phyloP scores from a whole-genome alignment of 2,797 vertebrate genomes.

The Esox lucius region DNA sequence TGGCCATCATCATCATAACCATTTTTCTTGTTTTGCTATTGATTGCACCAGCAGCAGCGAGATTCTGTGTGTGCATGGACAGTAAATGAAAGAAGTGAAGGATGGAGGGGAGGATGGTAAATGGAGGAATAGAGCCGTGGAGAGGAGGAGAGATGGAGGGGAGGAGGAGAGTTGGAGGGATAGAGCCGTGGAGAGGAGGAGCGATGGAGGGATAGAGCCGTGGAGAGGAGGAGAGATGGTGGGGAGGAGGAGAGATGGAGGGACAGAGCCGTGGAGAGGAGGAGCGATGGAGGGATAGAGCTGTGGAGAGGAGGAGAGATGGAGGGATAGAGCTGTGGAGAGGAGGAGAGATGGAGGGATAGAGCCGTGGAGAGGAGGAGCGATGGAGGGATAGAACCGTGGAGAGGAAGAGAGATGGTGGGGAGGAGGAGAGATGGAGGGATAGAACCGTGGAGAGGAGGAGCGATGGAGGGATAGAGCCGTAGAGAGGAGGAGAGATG shows the following conservation, averaged over 20 bases:
- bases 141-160: slow-evolving; percentile 44
- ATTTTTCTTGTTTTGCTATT: slow-evolving; percentile 71
- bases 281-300: no score
- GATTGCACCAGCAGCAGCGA: slow-evolving; percentile 46
- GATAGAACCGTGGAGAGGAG: neutral
- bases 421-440: no score
- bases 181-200: slow-evolving; percentile 43
- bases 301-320: no score
- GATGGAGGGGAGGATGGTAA: slow-evolving; percentile 43
- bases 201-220: slow-evolving; percentile 32
- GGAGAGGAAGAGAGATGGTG: no score
- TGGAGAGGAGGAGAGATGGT: slow-evolving; percentile 47
- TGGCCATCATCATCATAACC: slow-evolving; percentile 60
- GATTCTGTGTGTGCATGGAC: slow-evolving; percentile 40
- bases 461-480: no score
- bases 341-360: no score
- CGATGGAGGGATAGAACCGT: no score
- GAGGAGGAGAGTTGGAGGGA: slow-evolving; percentile 49
- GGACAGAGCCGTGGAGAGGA: slow-evolving; percentile 39
- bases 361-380: no score
- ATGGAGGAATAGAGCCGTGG: slow-evolving; percentile 51
- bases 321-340: no score
- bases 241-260: slow-evolving; percentile 50
- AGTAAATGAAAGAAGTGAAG: slow-evolving; percentile 8
- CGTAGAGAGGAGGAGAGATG: no score